phyloP scores from a whole-genome alignment of 2,113 vertebrate species.

The Cynoglossus semilaevis region DNA sequence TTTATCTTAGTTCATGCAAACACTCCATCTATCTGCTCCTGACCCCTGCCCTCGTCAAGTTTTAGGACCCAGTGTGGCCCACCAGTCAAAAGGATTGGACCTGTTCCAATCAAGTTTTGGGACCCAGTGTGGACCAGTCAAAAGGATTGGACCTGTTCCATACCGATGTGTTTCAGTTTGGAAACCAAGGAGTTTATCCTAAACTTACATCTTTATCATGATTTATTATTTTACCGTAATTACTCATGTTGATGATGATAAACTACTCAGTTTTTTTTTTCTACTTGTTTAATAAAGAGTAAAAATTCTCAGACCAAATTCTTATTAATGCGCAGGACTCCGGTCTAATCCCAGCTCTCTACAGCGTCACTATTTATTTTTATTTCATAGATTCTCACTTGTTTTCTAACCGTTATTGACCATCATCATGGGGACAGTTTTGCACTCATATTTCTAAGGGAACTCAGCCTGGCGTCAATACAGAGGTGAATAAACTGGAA shows the following conservation, averaged over 20 bases:
- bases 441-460: slow-evolving; percentile 14
- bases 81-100: too few species aligned
- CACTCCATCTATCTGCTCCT: too few species aligned
- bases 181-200: too few species aligned
- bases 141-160: too few species aligned
- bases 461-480: slow-evolving; percentile 13
- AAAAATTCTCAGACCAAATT: neutral
- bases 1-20: too few species aligned
- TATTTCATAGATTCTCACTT: slow-evolving; percentile 36
- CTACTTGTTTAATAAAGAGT: neutral
- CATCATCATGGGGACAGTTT: slow-evolving; percentile 24
- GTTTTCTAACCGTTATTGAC: slow-evolving; percentile 43
- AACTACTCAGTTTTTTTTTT: too few species aligned
- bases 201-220: neutral
- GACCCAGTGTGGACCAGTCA: too few species aligned
- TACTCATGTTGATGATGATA: slow-evolving; percentile 2
- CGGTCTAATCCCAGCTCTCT: slow-evolving; percentile 21
- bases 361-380: slow-evolving; percentile 40
- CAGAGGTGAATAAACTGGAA: slow-evolving; percentile 8
- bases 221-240: slow-evolving; percentile 13
- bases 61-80: too few species aligned
- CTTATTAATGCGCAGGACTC: slow-evolving; percentile 24
- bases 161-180: too few species aligned
- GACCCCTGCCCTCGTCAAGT: too few species aligned
- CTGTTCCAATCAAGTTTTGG: too few species aligned